Evolutionary conservation across 2,888 invertebrate species (phyloP).

Genomic region (Tillus elongatus): DNA sequence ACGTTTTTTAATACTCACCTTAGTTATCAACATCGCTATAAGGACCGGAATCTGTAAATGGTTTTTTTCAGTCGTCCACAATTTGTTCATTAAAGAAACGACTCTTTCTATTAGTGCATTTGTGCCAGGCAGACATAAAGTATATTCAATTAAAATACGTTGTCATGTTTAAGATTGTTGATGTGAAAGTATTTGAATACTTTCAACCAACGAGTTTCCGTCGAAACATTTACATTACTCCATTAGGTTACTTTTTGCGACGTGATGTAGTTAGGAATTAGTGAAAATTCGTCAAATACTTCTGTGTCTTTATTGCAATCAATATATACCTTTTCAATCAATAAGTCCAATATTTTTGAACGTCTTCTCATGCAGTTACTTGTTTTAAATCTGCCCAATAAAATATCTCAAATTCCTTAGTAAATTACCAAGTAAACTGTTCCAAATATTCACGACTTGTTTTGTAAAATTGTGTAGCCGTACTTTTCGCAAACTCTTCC

Average conservation of each 20-base stretch:
- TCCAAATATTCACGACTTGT: slow-evolving; percentile 29
- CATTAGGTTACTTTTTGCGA: slow-evolving; percentile 26
- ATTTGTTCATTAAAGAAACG: slow-evolving; percentile 17
- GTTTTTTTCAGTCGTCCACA: slow-evolving; percentile 17
- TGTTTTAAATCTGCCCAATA: slow-evolving; percentile 25
- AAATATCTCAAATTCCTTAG: slow-evolving; percentile 26
- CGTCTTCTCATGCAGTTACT: slow-evolving; percentile 23
- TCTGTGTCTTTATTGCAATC: slow-evolving; percentile 25
- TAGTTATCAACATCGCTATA: slow-evolving; percentile 9
- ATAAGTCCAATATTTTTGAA: slow-evolving; percentile 19
- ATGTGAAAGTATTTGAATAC: slow-evolving; percentile 18
- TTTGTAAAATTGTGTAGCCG: slow-evolving; percentile 15
- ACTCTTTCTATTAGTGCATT: slow-evolving; percentile 15
- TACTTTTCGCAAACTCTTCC: slow-evolving; percentile 22
- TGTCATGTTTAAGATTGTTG: slow-evolving; percentile 15
- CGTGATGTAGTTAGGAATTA: slow-evolving; percentile 25
- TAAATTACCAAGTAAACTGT: slow-evolving; percentile 17
- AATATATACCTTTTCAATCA: slow-evolving; percentile 24
- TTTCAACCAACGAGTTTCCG: slow-evolving; percentile 27
- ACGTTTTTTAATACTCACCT: slow-evolving; percentile 15
- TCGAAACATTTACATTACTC: slow-evolving; percentile 26
- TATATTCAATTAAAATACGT: slow-evolving; percentile 9
- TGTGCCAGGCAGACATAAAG: slow-evolving; percentile 4
- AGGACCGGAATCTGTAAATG: slow-evolving; percentile 11
- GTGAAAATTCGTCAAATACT: slow-evolving; percentile 27